phyloP scores from a whole-genome alignment of 1,140 invertebrate species.

The Delia radicum region DNA sequence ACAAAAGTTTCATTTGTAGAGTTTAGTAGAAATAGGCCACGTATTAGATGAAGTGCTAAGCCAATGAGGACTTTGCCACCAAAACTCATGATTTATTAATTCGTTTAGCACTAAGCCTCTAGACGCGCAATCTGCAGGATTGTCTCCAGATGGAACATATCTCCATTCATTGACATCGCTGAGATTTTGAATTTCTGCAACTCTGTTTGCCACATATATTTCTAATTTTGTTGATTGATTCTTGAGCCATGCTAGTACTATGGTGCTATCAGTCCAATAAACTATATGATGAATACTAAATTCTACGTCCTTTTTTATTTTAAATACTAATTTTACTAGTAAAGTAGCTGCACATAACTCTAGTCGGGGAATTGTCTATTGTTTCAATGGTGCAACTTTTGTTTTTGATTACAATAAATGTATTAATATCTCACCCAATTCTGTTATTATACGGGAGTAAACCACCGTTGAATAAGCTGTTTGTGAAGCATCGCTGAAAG shows the following conservation, averaged over 20 bases:
- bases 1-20: background rate
- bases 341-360: conserved; percentile 47
- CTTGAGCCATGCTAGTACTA: conserved; percentile 48
- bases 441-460: conserved; percentile 33
- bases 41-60: background rate
- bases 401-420: conserved; percentile 45
- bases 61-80: background rate
- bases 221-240: conserved; percentile 35
- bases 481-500: conserved; percentile 45
- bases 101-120: background rate
- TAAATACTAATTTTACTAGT: conserved; percentile 35
- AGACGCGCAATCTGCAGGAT: background rate
- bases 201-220: conserved; percentile 49
- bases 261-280: conserved; percentile 45
- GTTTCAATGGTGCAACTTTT: conserved; percentile 47
- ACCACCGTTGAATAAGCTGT: conserved; percentile 41
- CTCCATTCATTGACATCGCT: conserved; percentile 33
- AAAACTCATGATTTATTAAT: background rate
- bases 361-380: conserved; percentile 38
- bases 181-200: conserved; percentile 41
- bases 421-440: conserved; percentile 22
- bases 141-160: background rate
- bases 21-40: too few species aligned
- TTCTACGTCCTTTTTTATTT: conserved; percentile 27
- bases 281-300: background rate